Percentiles rank a stretch among this genome's conserved stretches.
phyloP scores from a whole-genome alignment of 2,113 vertebrate genomes.

The Oreochromis tanganicae region DNA sequence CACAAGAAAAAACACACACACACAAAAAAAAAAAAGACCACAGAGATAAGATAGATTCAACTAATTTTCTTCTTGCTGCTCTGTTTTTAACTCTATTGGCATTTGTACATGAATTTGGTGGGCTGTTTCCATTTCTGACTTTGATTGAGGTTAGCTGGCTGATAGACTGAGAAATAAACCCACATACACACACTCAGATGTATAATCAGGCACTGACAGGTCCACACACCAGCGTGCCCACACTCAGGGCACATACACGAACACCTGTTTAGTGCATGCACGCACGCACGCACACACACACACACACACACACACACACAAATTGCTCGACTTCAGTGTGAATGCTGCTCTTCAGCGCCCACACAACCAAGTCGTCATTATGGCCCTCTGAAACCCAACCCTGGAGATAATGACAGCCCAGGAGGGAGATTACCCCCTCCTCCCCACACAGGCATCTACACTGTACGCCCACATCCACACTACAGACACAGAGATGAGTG shows the following conservation, averaged over 20 bases:
- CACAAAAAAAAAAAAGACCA: neutral
- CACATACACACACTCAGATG: constrained; percentile 6
- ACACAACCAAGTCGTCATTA: constrained; percentile 33
- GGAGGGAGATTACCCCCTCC: neutral
- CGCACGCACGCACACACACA: neutral
- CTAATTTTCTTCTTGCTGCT: constrained; percentile 1
- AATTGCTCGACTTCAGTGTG: constrained; percentile 5
- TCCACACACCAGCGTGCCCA: neutral
- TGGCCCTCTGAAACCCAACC: constrained; percentile 27
- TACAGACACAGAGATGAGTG: neutral
- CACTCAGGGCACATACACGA: neutral
- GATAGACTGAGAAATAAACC: constrained; percentile 34
- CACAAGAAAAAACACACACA: neutral
- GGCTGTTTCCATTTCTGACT: constrained; percentile 42
- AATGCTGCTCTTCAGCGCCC: constrained; percentile 48
- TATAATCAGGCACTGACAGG: constrained; percentile 19
- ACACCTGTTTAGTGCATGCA: neutral
- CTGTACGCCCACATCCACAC: neutral
- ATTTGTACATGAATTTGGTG: neutral
- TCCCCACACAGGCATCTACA: neutral
- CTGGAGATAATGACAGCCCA: constrained; percentile 51
- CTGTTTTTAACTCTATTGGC: neutral
- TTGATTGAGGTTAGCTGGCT: constrained; percentile 11
- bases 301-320: neutral
- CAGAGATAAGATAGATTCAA: neutral